A percentile compares a stretch with the other conserved stretches of the same genome.
Conservation (phyloP, 2,888 invertebrate genomes). For the Apoda limacodes region DNA sequence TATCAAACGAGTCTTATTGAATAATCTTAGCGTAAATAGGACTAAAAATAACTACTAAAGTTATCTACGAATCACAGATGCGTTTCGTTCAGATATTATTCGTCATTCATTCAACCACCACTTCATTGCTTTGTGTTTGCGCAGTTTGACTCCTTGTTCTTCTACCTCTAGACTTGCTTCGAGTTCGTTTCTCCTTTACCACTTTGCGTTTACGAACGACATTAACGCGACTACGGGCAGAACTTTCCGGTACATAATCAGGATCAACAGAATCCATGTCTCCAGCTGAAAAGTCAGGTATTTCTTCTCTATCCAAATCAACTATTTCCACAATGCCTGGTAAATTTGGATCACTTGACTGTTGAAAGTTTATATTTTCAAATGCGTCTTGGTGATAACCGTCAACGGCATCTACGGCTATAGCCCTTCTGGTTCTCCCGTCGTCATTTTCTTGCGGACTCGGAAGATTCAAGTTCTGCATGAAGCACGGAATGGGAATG, state of each 20-base stretch:
- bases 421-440: slow-evolving; percentile 30
- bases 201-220: slow-evolving; percentile 48
- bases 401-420: slow-evolving; percentile 42
- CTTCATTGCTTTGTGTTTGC: too few species aligned
- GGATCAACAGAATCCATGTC: slow-evolving; percentile 41
- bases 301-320: slow-evolving; percentile 36
- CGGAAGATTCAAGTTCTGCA: slow-evolving; percentile 64
- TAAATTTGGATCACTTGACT: slow-evolving; percentile 25
- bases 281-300: slow-evolving; percentile 23
- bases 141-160: slow-evolving; percentile 54
- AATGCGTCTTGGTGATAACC: slow-evolving; percentile 37
- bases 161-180: slow-evolving; percentile 53
- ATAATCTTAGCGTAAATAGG: too few species aligned
- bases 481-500: slow-evolving; percentile 47
- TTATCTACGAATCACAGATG: too few species aligned
- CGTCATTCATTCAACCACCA: slow-evolving; percentile 39
- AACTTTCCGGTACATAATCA: slow-evolving; percentile 41
- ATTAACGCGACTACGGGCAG: slow-evolving; percentile 52
- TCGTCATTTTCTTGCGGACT: slow-evolving; percentile 37
- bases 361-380: slow-evolving; percentile 47
- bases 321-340: slow-evolving; percentile 52
- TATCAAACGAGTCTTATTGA: too few species aligned
- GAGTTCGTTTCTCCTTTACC: slow-evolving; percentile 34
- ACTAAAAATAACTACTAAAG: too few species aligned
- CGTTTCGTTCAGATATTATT: too few species aligned